Percentiles rank a stretch among this genome's conserved stretches.
These are phyloP conservation scores for Himalopsyche anomala DNA, from an alignment of 2,888 invertebrate species.

Conservation along the genomic window DNA sequence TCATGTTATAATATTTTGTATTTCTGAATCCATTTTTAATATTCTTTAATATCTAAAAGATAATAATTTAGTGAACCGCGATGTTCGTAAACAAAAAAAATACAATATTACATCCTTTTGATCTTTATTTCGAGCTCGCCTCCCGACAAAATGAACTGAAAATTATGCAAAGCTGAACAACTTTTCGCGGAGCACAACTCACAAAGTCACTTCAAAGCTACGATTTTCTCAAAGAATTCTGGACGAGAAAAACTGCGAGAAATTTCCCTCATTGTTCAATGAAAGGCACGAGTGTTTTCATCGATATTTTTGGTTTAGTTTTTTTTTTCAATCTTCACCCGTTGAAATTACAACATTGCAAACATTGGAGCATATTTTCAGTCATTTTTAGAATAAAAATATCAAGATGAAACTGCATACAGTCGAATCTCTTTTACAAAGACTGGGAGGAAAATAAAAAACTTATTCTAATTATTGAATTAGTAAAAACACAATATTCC, in stretches of 20 bases:
- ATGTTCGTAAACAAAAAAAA: conserved; percentile 15
- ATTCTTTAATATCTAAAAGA: not conserved
- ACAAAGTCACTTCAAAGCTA: not conserved
- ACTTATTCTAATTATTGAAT: too few species aligned
- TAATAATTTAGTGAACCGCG: conserved; percentile 30
- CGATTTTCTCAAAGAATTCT: not conserved
- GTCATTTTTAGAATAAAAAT: too few species aligned
- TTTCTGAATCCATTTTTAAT: conserved; percentile 16
- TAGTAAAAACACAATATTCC: too few species aligned
- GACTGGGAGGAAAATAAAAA: too few species aligned
- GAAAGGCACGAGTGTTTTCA: too few species aligned
- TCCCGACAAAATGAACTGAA: conserved; percentile 14
- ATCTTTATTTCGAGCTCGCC: not conserved
- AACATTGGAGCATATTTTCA: too few species aligned
- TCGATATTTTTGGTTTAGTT: too few species aligned
- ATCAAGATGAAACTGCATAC: too few species aligned
- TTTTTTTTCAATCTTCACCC: too few species aligned
- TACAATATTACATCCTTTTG: not conserved
- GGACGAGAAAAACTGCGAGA: not conserved
- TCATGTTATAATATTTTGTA: not conserved
- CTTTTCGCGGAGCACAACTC: conserved; percentile 3
- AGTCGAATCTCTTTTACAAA: too few species aligned
- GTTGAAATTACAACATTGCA: too few species aligned
- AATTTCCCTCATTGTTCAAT: not conserved
- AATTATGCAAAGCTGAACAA: conserved; percentile 9